Base-by-base conservation (phyloP, 2,113 vertebrate species). In the Argyrosomus japonicus region DNA sequence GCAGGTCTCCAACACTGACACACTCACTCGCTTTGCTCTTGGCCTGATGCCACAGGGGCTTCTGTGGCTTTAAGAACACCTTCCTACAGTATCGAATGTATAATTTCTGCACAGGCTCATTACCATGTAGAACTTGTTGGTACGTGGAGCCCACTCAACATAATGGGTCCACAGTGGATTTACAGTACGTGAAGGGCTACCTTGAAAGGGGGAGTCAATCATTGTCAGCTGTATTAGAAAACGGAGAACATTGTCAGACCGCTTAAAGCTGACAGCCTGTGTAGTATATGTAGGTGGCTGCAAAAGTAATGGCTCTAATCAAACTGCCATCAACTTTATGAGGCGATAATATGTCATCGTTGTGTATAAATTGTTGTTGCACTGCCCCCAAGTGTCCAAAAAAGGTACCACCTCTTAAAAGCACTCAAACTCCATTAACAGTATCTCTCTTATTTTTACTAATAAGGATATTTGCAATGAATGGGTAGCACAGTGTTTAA, bases 181-280 rank as follows among this genome's bases (percentile, higher is more conserved):
- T 63, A 76, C 32, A 36, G 7, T 36, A 36, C 27, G 45, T 85
- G 78, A 78, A 32, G 60, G 72, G 77, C 71, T 60, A 79, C 75
- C 72, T 87, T 83, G 47, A 90, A 72, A 56, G 43, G 8, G 32
- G 14, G 48, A 85, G 89, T 84, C 57, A 82, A 76, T 93, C 81
- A 85, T 56, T 61, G 77, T 82, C 54, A 84, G 63, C 54, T 36
- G 27, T 47, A 57, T 75, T 63, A n/a, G 51, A 6, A 36, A 19
- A 11, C 68, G 45, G 36, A 23, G 60, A 83, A 68, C 29, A 58
- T 32, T 11, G 58, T 71, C 65, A 56, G 48, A 25, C 23, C 54
- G 25, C 25, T 43, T 50, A 50, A 62, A 63, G 14, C 48, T 51
- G 53, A 36, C 54, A 43, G 17, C 29, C 13, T 4, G 51, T 19